Evolutionary conservation across 2,797 vertebrate genomes (phyloP).

Genomic region (Vireo griseus): DNA sequence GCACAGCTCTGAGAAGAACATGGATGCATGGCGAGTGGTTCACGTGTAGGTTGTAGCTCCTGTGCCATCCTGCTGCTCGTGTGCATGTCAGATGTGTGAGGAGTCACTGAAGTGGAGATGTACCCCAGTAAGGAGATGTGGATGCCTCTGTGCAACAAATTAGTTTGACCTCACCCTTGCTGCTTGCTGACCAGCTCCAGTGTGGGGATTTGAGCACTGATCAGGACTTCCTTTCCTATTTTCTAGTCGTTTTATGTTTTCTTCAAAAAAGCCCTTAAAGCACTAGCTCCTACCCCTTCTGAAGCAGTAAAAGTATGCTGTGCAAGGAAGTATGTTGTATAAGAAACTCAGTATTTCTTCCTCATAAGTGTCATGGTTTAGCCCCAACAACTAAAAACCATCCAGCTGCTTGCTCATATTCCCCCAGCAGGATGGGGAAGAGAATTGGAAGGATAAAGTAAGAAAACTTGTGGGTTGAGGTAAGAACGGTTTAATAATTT

Average conservation of each 20-base stretch:
- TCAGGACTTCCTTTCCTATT: background rate
- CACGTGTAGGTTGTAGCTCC: background rate
- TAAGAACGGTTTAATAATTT: background rate
- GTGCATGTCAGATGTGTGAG: background rate
- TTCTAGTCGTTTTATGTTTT: background rate
- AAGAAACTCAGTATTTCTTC: background rate
- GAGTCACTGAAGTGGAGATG: background rate
- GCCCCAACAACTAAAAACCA: background rate
- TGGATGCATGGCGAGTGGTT: background rate
- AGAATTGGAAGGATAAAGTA: background rate
- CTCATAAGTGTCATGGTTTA: background rate
- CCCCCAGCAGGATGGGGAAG: too few relatives aligned
- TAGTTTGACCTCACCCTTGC: background rate
- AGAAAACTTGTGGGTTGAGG: background rate
- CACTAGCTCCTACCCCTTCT: background rate
- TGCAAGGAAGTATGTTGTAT: background rate
- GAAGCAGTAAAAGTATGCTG: background rate
- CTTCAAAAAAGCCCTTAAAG: background rate
- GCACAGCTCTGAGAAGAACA: background rate
- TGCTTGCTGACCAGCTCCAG: background rate
- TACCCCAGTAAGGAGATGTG: background rate
- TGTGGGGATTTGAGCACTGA: background rate
- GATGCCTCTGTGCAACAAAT: background rate
- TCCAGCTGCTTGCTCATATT: fast-evolving
- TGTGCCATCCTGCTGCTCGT: background rate